Conservation (phyloP, 2,888 invertebrate species). For the Eumacrocentrus americanus region DNA sequence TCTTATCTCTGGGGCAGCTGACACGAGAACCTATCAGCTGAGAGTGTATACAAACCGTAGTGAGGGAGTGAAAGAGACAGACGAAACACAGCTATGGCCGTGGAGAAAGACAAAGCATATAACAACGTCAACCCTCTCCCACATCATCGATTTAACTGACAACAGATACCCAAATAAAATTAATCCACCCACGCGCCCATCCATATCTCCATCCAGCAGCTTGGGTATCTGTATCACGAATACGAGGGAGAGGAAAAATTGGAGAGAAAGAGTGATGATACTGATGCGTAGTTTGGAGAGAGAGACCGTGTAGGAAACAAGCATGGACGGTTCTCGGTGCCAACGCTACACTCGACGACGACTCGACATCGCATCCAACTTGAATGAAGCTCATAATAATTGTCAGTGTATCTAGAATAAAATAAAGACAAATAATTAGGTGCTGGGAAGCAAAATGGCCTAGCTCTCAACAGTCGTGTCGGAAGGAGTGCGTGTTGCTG, state of each 20-base stretch:
- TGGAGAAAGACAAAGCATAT: constrained; percentile 4
- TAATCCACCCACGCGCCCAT: too few species aligned
- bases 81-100: neutral
- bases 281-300: constrained; percentile 1
- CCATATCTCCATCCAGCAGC: too few species aligned
- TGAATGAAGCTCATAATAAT: neutral
- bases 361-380: neutral
- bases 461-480: constrained; percentile 20
- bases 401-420: neutral
- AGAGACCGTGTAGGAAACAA: neutral
- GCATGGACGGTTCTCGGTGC: neutral
- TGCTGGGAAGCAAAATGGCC: constrained; percentile 39
- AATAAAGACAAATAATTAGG: neutral
- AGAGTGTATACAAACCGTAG: constrained; percentile 52
- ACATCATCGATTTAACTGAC: constrained; percentile 29
- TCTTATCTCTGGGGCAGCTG: constrained; percentile 46
- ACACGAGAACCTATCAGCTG: constrained; percentile 55
- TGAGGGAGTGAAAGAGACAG: constrained; percentile 31
- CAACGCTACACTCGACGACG: neutral
- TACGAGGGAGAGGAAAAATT: neutral
- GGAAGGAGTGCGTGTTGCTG: too few species aligned
- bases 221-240: neutral
- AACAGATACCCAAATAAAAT: neutral
- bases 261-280: neutral
- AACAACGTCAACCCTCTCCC: constrained; percentile 15